Conservation (phyloP, 2,113 vertebrate species). For the Pan troglodytes region DNA sequence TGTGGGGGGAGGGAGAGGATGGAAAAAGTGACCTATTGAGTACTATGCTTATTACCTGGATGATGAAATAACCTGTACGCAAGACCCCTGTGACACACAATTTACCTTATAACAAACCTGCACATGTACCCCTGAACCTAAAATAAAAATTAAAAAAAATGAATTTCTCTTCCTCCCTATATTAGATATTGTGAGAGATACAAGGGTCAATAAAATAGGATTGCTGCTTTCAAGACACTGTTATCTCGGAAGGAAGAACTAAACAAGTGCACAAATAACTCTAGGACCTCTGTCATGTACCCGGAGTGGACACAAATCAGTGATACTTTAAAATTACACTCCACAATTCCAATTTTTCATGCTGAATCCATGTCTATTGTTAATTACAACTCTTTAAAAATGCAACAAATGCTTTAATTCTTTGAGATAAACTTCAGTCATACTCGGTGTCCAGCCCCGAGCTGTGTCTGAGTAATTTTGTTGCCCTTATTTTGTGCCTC, state of each 20-base stretch:
- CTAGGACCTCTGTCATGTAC: neutral
- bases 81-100: too few species aligned
- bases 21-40: too few species aligned
- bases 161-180: too few species aligned
- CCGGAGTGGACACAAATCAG: neutral
- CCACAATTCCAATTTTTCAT: neutral
- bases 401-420: neutral
- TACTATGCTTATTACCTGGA: too few species aligned
- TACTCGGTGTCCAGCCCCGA: accelerated
- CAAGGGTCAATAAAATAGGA: neutral
- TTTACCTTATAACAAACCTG: too few species aligned
- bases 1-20: too few species aligned
- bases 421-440: neutral
- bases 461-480: neutral
- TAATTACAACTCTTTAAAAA: neutral
- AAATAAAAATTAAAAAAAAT: too few species aligned
- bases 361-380: neutral
- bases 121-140: too few species aligned
- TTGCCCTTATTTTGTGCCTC: neutral
- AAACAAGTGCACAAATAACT: neutral
- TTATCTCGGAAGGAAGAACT: neutral
- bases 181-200: neutral
- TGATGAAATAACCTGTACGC: too few species aligned
- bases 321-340: neutral
- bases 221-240: neutral